A percentile compares a stretch with the other conserved stretches of the same genome.
phyloP scores from a whole-genome alignment of 2,797 vertebrate genomes.

The Micromesistius poutassou region DNA sequence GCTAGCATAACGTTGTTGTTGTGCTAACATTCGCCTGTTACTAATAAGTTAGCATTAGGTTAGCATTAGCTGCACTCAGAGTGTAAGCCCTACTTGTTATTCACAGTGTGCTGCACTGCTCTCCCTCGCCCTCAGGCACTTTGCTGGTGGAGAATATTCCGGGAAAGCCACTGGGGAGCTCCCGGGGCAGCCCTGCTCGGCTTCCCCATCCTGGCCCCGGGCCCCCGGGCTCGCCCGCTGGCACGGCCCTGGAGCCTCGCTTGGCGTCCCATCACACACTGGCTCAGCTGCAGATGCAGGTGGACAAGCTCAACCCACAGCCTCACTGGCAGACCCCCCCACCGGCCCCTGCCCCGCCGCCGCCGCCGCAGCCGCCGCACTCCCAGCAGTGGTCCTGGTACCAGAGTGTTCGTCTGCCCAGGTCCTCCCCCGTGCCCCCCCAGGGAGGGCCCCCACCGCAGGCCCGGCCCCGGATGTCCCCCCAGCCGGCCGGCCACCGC shows the following conservation, averaged over 20 bases:
- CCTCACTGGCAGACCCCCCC: constrained; percentile 50
- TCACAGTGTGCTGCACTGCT: constrained; percentile 28
- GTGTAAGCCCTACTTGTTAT: constrained; percentile 35
- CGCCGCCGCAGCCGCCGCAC: constrained; percentile 42
- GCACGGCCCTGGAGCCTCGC: constrained; percentile 40
- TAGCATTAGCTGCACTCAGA: constrained; percentile 4
- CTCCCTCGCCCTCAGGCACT: constrained; percentile 56
- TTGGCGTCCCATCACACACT: constrained; percentile 49
- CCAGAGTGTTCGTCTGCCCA: constrained; percentile 55
- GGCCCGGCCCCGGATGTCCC: constrained; percentile 29
- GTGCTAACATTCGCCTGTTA: too few relatives aligned
- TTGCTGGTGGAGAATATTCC: constrained; percentile 61
- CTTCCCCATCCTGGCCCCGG: constrained; percentile 31
- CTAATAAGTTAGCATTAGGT: neutral
- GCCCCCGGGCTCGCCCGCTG: constrained; percentile 48
- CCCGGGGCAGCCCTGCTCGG: constrained; percentile 57
- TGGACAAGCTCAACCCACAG: constrained; percentile 61
- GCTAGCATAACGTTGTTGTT: too few relatives aligned
- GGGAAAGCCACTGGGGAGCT: constrained; percentile 49
- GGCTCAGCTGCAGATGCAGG: constrained; percentile 72
- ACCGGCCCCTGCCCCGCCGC: constrained; percentile 37
- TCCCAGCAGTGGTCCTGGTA: constrained; percentile 56
- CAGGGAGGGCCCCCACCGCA: constrained; percentile 44
- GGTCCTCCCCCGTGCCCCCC: constrained; percentile 36
- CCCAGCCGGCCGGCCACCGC: constrained; percentile 40